Evolutionary conservation across 2,797 vertebrate genomes (phyloP).

Genomic region (Acrossocheilus fasciatus): DNA sequence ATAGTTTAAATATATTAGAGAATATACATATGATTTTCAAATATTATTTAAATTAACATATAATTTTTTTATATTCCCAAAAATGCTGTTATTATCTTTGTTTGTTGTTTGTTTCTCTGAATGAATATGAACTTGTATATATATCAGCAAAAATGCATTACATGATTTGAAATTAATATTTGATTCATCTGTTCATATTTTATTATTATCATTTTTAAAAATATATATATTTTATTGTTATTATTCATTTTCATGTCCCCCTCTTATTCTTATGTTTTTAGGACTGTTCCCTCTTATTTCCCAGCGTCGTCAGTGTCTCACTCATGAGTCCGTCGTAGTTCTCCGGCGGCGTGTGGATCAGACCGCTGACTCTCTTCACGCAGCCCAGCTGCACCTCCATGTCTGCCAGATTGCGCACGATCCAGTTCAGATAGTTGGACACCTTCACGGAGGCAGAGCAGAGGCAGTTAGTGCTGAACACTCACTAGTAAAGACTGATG

Average conservation of each 20-base stretch:
- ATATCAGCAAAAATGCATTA: too few species aligned
- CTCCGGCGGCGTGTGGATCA: conserved; percentile 93
- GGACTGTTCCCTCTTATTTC: background rate
- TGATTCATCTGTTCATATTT: background rate
- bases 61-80: background rate
- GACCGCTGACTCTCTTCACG: conserved; percentile 92
- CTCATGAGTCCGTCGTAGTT: conserved; percentile 92
- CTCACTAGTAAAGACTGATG: background rate
- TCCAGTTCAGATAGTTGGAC: conserved; percentile 99
- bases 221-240: background rate
- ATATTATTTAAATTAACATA: background rate
- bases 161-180: background rate
- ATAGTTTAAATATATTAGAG: too few species aligned
- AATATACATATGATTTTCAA: background rate
- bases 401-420: conserved; percentile 98
- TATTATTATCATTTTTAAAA: background rate
- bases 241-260: background rate
- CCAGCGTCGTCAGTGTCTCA: conserved; percentile 71
- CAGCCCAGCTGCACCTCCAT: conserved; percentile 98
- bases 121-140: background rate
- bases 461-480: background rate
- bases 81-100: background rate
- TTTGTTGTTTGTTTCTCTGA: too few species aligned
- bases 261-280: background rate
- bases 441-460: conserved; percentile 77